These are phyloP conservation scores for Chymomyza caudatula DNA, from an alignment of 2,888 invertebrate species.

Conservation along the genomic window DNA sequence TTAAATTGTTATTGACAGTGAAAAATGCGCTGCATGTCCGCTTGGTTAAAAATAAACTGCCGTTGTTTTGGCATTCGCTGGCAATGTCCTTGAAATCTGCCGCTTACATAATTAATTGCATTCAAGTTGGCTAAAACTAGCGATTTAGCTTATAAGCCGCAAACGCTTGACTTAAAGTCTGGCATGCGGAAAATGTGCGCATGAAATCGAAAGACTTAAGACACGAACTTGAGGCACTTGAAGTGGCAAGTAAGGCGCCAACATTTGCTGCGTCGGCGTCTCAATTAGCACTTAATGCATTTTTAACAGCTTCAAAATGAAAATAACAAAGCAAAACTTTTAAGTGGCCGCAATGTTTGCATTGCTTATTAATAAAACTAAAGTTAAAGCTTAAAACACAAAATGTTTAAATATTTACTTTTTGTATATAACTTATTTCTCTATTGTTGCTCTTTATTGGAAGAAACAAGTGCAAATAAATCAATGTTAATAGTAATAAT, in stretches of 20 bases:
- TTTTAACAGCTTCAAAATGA: constrained; percentile 32
- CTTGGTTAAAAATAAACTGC: constrained; percentile 53
- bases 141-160: constrained; percentile 9
- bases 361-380: constrained; percentile 26
- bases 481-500: constrained; percentile 20
- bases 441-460: not conserved
- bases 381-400: constrained; percentile 1
- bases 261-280: constrained; percentile 10
- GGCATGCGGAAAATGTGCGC: constrained; percentile 61
- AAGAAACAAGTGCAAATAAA: constrained; percentile 19
- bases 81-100: constrained; percentile 43
- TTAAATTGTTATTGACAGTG: constrained; percentile 1
- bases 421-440: constrained; percentile 3
- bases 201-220: constrained; percentile 58
- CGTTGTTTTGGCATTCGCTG: constrained; percentile 19
- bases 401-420: constrained; percentile 18
- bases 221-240: constrained; percentile 54
- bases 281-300: constrained; percentile 60
- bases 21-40: constrained; percentile 16
- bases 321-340: constrained; percentile 19
- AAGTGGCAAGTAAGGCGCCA: constrained; percentile 27
- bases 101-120: constrained; percentile 71
- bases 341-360: constrained; percentile 30
- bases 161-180: constrained; percentile 20
- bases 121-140: constrained; percentile 18